Evolutionary conservation across 1,140 invertebrate genomes (phyloP), one percentile per base, ranked within the genome.

Genomic region (Papilio helenus): DNA sequence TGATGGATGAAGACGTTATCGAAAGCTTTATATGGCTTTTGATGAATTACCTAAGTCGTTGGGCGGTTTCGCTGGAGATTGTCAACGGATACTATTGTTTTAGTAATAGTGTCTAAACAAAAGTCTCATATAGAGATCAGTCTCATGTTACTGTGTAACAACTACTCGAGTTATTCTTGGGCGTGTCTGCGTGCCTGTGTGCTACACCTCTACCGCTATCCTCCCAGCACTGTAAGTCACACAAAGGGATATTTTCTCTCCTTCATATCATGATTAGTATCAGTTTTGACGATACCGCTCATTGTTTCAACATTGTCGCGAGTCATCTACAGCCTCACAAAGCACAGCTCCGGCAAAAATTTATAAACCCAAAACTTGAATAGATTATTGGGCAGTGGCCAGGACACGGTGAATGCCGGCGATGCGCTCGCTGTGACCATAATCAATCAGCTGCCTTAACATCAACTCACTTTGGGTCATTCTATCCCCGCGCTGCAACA

Each of bases 371-470:
- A 68, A 68, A 16, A 68, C 5, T 29, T 34, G 12, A 68, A 68
- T 16, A 61, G 58, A 55, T 5, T 14, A 3, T 23, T 61, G 9
- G 10, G 20, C 61, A 4, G 61, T 4, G 26, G 12, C 20, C 61
- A 68, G 26, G 14, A 5, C 26, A 0, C 61, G 58, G 12, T 68
- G 14, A 68, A 68, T 42, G 80, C 76, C 79, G 81, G 73, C 65
- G 79, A 79, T 88, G 86, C 89, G 78, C 84, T 14, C 72, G 74
- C 85, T 81, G 42, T n/a, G 29, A 39, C 34, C 55, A 79, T 79
- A 84, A 87, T 88, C 86, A 87, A 88, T 89, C 87, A 87, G 85
- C 84, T 86, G 83, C 80, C 90, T 89, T 90, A 90, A 81, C 89
- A 92, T 88, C 90, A 86, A 90, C 81, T 83, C 81, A 84, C 82